A percentile compares a stretch with the other conserved stretches of the same genome.
phyloP scores from a whole-genome alignment of 2,888 invertebrate species.

The Melinaea marsaeus region DNA sequence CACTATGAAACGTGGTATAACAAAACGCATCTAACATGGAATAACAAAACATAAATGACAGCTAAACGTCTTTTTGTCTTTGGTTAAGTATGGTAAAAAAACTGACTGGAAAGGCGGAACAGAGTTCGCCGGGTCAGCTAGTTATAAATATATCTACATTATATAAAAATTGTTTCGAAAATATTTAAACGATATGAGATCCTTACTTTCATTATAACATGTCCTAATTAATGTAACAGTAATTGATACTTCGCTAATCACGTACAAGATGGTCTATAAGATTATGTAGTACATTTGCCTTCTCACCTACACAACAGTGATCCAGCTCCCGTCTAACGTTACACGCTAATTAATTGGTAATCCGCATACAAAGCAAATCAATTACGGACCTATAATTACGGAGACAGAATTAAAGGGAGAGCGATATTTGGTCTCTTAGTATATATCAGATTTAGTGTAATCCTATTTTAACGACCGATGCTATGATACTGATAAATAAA shows the following conservation, averaged over 20 bases:
- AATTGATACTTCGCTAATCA: constrained; percentile 16
- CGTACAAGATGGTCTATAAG: constrained; percentile 12
- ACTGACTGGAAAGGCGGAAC: too few species aligned
- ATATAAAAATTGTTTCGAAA: too few species aligned
- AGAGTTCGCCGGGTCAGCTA: too few species aligned
- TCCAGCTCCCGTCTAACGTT: constrained; percentile 50
- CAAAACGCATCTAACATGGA: too few species aligned
- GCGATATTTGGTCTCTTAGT: constrained; percentile 19
- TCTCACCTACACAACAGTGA: constrained; percentile 8
- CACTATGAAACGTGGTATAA: too few species aligned
- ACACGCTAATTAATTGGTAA: constrained; percentile 69
- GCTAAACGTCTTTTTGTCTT: too few species aligned
- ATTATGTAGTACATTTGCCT: constrained; percentile 6
- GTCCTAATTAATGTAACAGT: constrained; percentile 5
- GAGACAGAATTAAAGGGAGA: constrained; percentile 42
- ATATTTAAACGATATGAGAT: not conserved
- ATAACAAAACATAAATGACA: too few species aligned
- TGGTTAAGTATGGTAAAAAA: too few species aligned
- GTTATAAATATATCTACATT: too few species aligned
- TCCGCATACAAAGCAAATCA: constrained; percentile 74
- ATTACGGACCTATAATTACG: constrained; percentile 67
- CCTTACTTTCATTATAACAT: not conserved
- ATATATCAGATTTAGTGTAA: not conserved
- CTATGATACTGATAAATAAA: too few species aligned
- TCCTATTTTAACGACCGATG: too few species aligned